Conservation (phyloP, 2,113 vertebrate species). For the Clarias magur region DNA sequence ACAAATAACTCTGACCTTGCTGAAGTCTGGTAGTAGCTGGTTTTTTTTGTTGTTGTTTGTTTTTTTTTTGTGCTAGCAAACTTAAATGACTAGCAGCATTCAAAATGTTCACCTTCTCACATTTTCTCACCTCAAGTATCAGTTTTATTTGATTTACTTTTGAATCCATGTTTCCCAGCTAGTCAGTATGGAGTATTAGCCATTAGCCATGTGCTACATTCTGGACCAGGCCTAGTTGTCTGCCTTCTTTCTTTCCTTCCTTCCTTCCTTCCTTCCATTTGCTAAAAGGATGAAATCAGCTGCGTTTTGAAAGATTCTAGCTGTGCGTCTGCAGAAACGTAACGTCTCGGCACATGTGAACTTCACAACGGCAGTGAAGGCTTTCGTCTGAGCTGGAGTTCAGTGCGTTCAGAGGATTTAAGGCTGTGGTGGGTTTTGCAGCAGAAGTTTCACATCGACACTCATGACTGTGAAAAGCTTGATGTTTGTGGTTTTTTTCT, state of each 20-base stretch:
- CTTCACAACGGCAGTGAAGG: neutral
- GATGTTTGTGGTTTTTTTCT: neutral
- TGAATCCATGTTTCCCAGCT: too few relatives aligned
- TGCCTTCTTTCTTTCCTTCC: neutral
- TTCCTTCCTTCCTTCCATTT: too few relatives aligned
- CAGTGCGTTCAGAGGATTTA: too few relatives aligned
- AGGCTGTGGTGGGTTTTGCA: neutral
- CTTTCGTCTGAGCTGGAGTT: neutral
- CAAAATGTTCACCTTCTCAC: neutral
- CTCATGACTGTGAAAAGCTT: neutral
- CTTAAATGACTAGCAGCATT: neutral
- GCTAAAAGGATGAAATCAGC: too few relatives aligned
- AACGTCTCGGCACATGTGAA: too few relatives aligned
- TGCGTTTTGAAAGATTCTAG: neutral
- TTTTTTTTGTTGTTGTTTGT: too few relatives aligned
- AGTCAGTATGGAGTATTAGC: neutral
- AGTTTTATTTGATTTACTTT: too few relatives aligned
- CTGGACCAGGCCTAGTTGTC: neutral
- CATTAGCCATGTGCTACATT: neutral
- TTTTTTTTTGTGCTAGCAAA: neutral
- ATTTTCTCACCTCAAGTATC: neutral
- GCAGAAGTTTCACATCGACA: too few relatives aligned
- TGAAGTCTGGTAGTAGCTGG: neutral
- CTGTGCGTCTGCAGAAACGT: neutral
- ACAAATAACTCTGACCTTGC: neutral